A percentile compares a stretch with the other conserved stretches of the same genome.
These are phyloP conservation scores for Acanthosepion esculentum DNA, from an alignment of 2,888 invertebrate genomes.

Conservation along the genomic window DNA sequence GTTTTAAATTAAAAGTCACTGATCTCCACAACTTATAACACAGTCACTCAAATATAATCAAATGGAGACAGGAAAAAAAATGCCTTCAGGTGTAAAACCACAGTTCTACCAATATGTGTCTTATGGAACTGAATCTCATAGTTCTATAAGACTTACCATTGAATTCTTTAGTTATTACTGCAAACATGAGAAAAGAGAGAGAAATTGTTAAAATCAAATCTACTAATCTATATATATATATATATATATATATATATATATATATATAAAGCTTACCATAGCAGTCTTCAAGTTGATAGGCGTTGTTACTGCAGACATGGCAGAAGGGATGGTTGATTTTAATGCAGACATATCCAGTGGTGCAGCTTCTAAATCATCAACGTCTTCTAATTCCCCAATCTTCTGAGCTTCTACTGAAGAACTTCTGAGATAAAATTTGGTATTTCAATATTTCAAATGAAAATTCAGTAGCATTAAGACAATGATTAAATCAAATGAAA, in stretches of 20 bases:
- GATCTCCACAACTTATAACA: no score
- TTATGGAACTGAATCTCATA: no score
- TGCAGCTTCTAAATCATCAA: conserved; percentile 60
- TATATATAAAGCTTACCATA: conserved; percentile 53
- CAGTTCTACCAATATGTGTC: no score
- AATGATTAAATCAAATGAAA: not conserved
- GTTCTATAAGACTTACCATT: conserved; percentile 53
- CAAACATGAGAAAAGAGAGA: not conserved
- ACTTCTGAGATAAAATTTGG: not conserved
- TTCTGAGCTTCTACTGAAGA: conserved; percentile 53
- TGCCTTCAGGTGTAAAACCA: no score
- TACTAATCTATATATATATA: no score
- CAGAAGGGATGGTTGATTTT: not conserved
- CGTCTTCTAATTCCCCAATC: conserved; percentile 68
- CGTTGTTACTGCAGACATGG: conserved; percentile 48
- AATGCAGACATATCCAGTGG: not conserved
- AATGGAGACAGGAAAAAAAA: no score
- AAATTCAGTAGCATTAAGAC: not conserved
- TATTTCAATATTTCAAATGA: not conserved
- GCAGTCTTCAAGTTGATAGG: conserved; percentile 71
- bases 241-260: no score
- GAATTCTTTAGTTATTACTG: conserved; percentile 64
- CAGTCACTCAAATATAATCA: no score
- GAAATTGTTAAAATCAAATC: no score
- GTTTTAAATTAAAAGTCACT: no score